phyloP scores from a whole-genome alignment of 1,140 invertebrate genomes.

The Gonioctena quinquepunctata region DNA sequence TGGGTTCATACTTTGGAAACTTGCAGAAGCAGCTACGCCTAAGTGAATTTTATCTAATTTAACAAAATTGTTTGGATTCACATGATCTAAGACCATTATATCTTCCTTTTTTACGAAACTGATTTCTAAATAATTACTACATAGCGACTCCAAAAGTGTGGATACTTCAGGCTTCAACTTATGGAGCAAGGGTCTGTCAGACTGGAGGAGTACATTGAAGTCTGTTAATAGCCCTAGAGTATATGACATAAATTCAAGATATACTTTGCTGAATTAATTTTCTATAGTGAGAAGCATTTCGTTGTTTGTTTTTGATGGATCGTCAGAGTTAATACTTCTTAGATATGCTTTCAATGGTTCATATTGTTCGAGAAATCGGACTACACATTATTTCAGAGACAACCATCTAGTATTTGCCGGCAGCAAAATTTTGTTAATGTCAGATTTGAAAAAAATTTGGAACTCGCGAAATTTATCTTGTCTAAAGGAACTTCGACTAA shows the following conservation, averaged over 20 bases:
- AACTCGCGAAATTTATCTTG: slow-evolving; percentile 6
- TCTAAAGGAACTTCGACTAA: not conserved
- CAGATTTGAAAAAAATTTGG: not conserved
- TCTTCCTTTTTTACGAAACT: not conserved
- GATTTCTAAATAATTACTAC: not conserved
- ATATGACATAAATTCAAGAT: not conserved
- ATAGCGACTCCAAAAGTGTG: not conserved
- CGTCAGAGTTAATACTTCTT: not conserved
- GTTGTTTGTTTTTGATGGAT: not conserved
- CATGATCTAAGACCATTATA: not conserved
- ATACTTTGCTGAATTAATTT: too few species aligned
- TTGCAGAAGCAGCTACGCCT: not conserved
- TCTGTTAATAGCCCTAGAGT: not conserved
- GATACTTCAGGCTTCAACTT: not conserved
- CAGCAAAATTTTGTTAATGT: slow-evolving; percentile 6
- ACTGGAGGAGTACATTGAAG: not conserved
- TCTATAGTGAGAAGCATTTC: too few species aligned
- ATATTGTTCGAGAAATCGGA: slow-evolving; percentile 1
- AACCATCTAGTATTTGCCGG: slow-evolving; percentile 6
- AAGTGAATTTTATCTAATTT: not conserved
- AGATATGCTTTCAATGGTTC: slow-evolving; percentile 1
- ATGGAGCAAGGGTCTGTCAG: not conserved
- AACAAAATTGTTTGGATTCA: not conserved
- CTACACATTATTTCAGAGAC: not conserved
- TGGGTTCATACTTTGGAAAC: not conserved